Evolutionary conservation across 1,140 invertebrate genomes (phyloP), one percentile per base, ranked within the genome.

Genomic region (Thaumetopoea pityocampa): DNA sequence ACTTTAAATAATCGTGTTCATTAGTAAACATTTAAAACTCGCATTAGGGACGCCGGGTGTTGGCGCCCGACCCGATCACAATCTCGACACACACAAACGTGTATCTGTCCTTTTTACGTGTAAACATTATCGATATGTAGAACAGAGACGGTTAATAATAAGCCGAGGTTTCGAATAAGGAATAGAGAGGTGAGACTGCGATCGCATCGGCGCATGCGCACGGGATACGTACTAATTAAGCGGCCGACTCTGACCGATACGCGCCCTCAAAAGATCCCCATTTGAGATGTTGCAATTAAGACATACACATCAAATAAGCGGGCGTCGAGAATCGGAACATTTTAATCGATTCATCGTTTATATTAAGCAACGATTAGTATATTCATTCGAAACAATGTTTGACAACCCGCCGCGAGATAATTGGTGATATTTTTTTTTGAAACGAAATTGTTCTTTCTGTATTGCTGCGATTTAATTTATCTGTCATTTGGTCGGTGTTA

Each of bases 11-110:
- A 83, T 83, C 67, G 67, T 78, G 65, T 70, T 81, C 72, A 81
- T 83, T 83, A 83, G 72, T 77, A 79, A 77, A 77, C 74, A 79
- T 83, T 83, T 79, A 79, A 80, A 70, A 76, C 70, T 67, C 62
- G 70, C 77, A 78, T 83, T 79, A 83, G 58, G 61, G 61, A 51
- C 54, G 67, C 30, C 59, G 67, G 67, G 71, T 71, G 73, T 72
- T 68, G 74, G 72, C 72, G 77, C 74, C 72, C 50, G 57, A 23
- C 50, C 42, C 59, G 72, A 80, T 80, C 62, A 52, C 55, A 53
- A 78, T 78, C 74, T 68, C 44, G 30, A 22, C 44, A 47, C 55
- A 50, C 55, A 58, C 52, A 55, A 60, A 64, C 49, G 46, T 63
- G 51, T 30, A 11, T 9, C 52, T 38, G 30, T 65, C 70, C 46